phyloP scores from a whole-genome alignment of 2,888 invertebrate species.

The Exephanes ischioxanthus region DNA sequence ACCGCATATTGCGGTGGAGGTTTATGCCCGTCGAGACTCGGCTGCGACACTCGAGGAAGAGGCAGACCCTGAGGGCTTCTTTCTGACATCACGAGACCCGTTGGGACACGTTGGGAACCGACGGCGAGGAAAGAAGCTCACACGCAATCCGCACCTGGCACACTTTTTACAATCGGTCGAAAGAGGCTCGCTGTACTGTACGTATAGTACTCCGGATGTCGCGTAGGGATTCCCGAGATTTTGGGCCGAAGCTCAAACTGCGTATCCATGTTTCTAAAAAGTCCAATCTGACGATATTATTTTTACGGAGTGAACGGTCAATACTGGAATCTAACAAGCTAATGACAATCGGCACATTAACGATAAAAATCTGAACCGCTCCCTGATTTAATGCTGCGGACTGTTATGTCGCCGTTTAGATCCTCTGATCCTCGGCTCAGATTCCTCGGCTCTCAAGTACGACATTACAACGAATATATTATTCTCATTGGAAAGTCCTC shows the following conservation, averaged over 20 bases:
- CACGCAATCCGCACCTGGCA: constrained; percentile 33
- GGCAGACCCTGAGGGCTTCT: constrained; percentile 28
- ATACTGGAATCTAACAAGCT: neutral
- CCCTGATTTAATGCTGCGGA: neutral
- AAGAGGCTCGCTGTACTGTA: neutral
- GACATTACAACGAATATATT: constrained; percentile 22
- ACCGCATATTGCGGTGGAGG: constrained; percentile 14
- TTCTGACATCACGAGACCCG: constrained; percentile 34
- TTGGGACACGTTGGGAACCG: constrained; percentile 28
- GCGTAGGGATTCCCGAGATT: neutral
- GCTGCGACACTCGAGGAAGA: constrained; percentile 7
- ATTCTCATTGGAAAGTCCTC: constrained; percentile 11
- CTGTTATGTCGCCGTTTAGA: neutral
- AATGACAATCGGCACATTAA: neutral
- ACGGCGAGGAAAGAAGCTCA: constrained; percentile 32
- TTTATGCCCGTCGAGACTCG: constrained; percentile 4
- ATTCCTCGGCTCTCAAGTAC: constrained; percentile 10
- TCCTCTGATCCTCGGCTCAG: constrained; percentile 7
- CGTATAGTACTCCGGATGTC: neutral
- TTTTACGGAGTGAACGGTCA: neutral
- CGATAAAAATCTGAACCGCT: neutral
- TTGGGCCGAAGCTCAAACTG: neutral
- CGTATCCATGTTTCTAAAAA: neutral
- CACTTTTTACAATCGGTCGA: constrained; percentile 25
- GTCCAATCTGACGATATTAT: neutral